A percentile compares a stretch with the other conserved stretches of the same genome.
phyloP scores from a whole-genome alignment of 2,797 vertebrate species.

The Coreius guichenoti region DNA sequence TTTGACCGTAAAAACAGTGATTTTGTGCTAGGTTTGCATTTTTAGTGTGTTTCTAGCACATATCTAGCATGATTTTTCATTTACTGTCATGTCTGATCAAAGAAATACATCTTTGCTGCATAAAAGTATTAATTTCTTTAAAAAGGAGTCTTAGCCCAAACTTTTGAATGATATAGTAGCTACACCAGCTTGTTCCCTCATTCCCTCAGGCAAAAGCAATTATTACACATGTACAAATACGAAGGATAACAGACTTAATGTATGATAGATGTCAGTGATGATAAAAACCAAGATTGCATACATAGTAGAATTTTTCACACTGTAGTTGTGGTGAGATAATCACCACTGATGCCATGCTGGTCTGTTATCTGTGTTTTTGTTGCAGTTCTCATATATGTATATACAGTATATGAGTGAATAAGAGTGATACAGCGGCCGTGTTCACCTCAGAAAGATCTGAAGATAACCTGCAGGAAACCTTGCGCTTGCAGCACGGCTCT shows the following conservation, averaged over 20 bases:
- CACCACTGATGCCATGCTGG: background rate
- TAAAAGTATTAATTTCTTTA: background rate
- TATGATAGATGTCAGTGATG: background rate
- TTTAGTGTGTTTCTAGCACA: background rate
- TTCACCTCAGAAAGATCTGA: slow-evolving; percentile 12
- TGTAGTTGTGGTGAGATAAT: slow-evolving; percentile 34
- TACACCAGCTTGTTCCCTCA: background rate
- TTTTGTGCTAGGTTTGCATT: too few relatives aligned
- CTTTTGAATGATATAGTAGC: background rate
- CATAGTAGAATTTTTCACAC: background rate
- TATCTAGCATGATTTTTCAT: background rate
- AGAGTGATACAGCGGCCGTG: background rate
- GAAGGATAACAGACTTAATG: too few relatives aligned
- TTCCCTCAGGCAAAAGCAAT: background rate
- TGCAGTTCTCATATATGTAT: background rate
- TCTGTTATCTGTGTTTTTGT: slow-evolving; percentile 5
- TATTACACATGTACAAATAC: too few relatives aligned
- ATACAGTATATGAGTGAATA: background rate
- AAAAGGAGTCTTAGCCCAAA: background rate
- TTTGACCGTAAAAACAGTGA: too few relatives aligned
- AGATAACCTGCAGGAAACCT: background rate
- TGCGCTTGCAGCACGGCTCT: background rate
- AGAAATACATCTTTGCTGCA: background rate
- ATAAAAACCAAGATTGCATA: slow-evolving; percentile 15
- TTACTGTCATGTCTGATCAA: background rate